A percentile compares a stretch with the other conserved stretches of the same genome.
Evolutionary conservation across 2,113 vertebrate species (phyloP).

Genomic region (Tympanuchus pallidicinctus): DNA sequence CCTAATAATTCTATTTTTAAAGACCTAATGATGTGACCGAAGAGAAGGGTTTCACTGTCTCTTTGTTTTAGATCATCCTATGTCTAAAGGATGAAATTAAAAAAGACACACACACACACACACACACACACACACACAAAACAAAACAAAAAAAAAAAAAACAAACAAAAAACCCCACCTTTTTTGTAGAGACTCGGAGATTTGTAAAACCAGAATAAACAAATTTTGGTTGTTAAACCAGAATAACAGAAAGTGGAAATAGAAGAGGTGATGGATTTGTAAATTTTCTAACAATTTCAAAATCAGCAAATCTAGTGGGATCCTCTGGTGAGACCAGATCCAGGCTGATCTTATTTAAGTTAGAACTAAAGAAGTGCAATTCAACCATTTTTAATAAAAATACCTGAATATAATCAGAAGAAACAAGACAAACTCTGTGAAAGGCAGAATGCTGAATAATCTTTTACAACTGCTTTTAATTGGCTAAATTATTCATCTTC

Average conservation of each 20-base stretch:
- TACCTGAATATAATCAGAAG: neutral
- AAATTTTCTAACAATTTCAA: neutral
- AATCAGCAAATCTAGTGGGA: neutral
- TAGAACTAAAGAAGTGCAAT: neutral
- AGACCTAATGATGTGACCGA: neutral
- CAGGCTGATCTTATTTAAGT: neutral
- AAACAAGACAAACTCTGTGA: neutral
- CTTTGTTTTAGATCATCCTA: neutral
- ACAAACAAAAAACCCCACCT: no score
- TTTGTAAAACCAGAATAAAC: neutral
- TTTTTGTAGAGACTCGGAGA: neutral
- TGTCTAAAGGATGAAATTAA: neutral
- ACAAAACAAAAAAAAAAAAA: no score
- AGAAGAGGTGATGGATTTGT: neutral
- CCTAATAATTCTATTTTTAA: neutral
- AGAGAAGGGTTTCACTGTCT: neutral
- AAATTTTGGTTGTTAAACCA: neutral
- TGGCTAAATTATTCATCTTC: neutral
- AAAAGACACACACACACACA: no score
- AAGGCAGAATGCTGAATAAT: neutral
- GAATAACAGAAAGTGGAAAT: neutral
- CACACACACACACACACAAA: no score
- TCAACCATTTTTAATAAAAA: neutral
- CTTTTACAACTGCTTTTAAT: neutral
- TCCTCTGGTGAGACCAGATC: neutral